Evolutionary conservation across 2,888 invertebrate genomes (phyloP), one percentile per base, ranked within the genome.

Genomic region (Pycnomerus fuliginosus): DNA sequence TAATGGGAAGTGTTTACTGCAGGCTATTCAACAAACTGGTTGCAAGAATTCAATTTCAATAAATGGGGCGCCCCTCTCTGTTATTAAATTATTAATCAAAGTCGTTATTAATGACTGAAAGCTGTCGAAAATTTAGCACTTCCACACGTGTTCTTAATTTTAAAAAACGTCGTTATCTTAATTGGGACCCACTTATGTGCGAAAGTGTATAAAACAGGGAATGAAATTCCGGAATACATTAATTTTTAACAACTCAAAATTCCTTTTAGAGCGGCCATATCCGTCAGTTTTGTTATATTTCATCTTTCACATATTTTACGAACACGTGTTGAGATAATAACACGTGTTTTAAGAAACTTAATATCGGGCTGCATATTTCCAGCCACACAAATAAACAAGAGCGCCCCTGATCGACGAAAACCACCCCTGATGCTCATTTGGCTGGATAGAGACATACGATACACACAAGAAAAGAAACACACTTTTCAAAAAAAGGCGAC

Each of bases 291-390:
- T 44, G 44, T 44, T 44, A 15, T 24, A 23, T 39, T 33, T 44
- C 44, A 39, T 27, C 32, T 33, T 27, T 22, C 38, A 31, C 20
- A 27, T 33, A 23, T 12, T 30, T 10, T 24, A 8, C 24, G 54
- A 60, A 59, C 61, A 61, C 59, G 60, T 62, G 62, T 62, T 60
- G 57, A 50, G 44, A 55, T 54, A 59, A 53, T 52, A 58, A 60
- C 62, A 62, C 53, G 55, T 62, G 61, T 61, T 58, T 53, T 37
- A 44, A 30, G 59, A 55, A 60, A 60, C 49, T 46, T 47, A 50
- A 60, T 60, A 58, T 52, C 55, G 35, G 17, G 12, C 15, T 20
- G n/a, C 25, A 42, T 22, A 30, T 31, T 43, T 24, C 24, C 35
- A 27, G 27, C 27, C 8, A n/a, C 14, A 14, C n/a, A 15, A 20